phyloP scores from a whole-genome alignment of 2,113 vertebrate species.

The Leptobrachium ailaonicum region DNA sequence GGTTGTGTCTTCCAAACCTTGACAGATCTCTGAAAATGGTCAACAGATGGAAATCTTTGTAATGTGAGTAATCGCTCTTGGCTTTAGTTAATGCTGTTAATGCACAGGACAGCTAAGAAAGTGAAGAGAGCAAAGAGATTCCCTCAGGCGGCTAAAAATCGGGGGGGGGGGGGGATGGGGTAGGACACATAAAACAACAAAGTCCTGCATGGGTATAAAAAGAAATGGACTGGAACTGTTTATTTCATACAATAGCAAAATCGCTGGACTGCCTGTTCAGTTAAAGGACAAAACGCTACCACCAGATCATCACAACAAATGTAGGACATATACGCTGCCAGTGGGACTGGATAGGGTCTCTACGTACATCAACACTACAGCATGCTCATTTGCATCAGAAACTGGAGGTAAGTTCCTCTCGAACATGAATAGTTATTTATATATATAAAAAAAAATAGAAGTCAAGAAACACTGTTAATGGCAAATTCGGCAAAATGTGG shows the following conservation, averaged over 20 bases:
- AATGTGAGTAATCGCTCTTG: too few relatives aligned
- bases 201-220: background rate
- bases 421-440: background rate
- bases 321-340: constrained; percentile 2
- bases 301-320: constrained; percentile 39
- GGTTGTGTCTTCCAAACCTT: too few relatives aligned
- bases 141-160: background rate
- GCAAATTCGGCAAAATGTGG: constrained; percentile 60
- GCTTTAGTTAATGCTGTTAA: too few relatives aligned
- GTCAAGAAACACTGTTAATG: constrained; percentile 61
- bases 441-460: constrained; percentile 35
- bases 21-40: too few relatives aligned
- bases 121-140: too few relatives aligned
- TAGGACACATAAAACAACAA: too few relatives aligned
- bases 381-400: constrained; percentile 43
- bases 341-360: background rate
- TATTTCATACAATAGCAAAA: background rate
- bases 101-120: too few relatives aligned
- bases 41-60: too few relatives aligned
- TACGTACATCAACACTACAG: constrained; percentile 17
- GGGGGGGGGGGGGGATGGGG: too few relatives aligned
- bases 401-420: constrained; percentile 19
- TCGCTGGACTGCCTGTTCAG: background rate
- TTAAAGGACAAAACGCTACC: background rate
- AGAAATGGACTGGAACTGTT: background rate